These are phyloP conservation scores for Salticus scenicus DNA, from an alignment of 2,888 invertebrate genomes.

Conservation along the genomic window DNA sequence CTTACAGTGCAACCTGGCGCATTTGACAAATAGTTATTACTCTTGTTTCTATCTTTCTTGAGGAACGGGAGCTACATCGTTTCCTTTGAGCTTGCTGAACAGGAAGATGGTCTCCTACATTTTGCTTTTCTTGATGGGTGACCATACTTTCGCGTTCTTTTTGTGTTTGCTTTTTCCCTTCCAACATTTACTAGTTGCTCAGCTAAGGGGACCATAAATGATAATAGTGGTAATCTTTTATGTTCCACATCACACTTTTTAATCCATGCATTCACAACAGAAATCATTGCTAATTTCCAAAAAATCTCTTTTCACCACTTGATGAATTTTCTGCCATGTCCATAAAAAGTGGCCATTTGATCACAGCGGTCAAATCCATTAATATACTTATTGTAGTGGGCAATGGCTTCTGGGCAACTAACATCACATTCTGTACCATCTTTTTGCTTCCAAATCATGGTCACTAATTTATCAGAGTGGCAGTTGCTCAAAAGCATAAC, in stretches of 20 bases:
- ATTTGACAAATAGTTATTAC: not conserved
- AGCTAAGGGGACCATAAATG: not conserved
- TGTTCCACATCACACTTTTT: not conserved
- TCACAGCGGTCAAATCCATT: not conserved
- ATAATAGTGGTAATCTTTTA: not conserved
- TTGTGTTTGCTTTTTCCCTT: not conserved
- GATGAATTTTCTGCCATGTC: not conserved
- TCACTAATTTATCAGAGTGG: not conserved
- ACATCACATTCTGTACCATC: not conserved
- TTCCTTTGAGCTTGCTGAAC: not conserved
- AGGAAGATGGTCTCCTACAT: not conserved
- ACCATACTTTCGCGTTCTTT: not conserved
- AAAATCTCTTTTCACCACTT: constrained; percentile 6
- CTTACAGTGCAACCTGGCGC: not conserved
- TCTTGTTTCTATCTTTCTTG: not conserved
- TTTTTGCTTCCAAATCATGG: not conserved
- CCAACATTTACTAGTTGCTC: not conserved
- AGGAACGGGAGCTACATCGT: not conserved
- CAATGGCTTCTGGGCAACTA: not conserved
- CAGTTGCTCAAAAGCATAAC: not conserved
- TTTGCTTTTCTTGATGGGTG: not conserved
- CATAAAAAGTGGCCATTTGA: constrained; percentile 13
- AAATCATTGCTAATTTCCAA: too few relatives aligned
- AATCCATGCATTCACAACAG: not conserved
- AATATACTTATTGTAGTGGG: constrained; percentile 6